Evolutionary conservation across 2,113 vertebrate species (phyloP), one percentile per base, ranked within the genome.

Genomic region (Pseudorectes ferrugineus): DNA sequence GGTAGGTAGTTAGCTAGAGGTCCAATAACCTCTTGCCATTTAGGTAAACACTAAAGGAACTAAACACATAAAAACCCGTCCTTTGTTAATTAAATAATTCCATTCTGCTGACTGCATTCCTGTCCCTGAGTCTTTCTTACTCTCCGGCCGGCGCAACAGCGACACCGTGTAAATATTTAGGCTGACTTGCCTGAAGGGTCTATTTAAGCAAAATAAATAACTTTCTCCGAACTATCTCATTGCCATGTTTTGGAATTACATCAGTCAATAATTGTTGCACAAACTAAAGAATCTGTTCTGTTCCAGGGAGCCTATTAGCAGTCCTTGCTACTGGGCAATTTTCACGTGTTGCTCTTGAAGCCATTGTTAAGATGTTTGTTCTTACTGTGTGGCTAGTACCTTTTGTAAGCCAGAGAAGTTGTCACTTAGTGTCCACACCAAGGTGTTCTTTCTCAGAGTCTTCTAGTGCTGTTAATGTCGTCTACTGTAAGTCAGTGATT

Each of bases 161-260:
- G n/a, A n/a, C n/a, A n/a, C n/a, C n/a, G 3, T 86, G 24, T 83
- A 89, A 88, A 59, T 79, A 72, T 5, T 36, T 49, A 29, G 16
- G 54, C 29, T 80, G 72, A 68, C 33, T 80, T 0, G 0, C 68
- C 29, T 45, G 40, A 42, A 59, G 21, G 14, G 2, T 48, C 11
- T 72, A 6, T 80, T 72, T 66, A 77, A 40, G 7, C 49, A 87
- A 84, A 85, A 86, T 61, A 54, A 36, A 0, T 58, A 86, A 36
- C 80, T 77, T 89, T 65, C 31, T 80, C 28, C 1, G 2, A 76
- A 3, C 28, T 79, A 7, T 57, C 13, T 14, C 15, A 10, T 24
- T 73, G 28, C 28, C 4, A 1, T 70, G 25, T 77, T 77, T 80
- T 89, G 51, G 38, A 84, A 49, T 43, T 36, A 43, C 2, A 24